phyloP scores from a whole-genome alignment of 2,113 vertebrate genomes.

The Furnarius figulus region DNA sequence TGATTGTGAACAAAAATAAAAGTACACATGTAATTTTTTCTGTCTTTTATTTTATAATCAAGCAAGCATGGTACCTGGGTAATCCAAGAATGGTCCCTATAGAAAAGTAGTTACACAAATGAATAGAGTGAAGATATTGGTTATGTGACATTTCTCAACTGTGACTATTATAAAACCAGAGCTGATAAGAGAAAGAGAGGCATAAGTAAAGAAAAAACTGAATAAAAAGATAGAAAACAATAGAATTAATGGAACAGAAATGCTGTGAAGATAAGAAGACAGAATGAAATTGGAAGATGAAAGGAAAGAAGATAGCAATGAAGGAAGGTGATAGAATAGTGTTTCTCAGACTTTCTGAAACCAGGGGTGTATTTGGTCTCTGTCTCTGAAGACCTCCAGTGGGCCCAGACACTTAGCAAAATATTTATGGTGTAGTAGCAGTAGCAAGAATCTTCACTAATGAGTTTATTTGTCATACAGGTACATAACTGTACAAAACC shows the following conservation, averaged over 20 bases:
- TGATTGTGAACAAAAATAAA: not conserved
- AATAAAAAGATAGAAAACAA: slow-evolving; percentile 9
- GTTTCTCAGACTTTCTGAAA: not conserved
- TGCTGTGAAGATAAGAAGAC: slow-evolving; percentile 1
- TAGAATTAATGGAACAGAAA: slow-evolving; percentile 11
- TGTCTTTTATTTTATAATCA: not conserved
- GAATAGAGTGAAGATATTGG: not conserved
- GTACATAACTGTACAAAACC: not conserved
- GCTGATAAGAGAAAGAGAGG: not conserved
- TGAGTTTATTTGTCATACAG: not conserved
- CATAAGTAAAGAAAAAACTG: not conserved
- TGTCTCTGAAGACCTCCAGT: not conserved
- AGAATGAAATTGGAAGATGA: slow-evolving; percentile 1
- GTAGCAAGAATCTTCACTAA: not conserved
- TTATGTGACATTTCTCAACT: not conserved
- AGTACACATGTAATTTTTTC: not conserved
- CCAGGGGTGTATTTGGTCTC: not conserved
- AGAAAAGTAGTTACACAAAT: not conserved
- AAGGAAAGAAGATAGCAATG: slow-evolving; percentile 7
- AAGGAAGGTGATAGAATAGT: not conserved
- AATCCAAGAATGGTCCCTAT: not conserved
- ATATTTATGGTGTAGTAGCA: not conserved
- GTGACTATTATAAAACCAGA: not conserved
- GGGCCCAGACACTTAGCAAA: not conserved
- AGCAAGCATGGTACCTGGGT: not conserved